Evolutionary conservation across 2,797 vertebrate species (phyloP).

Genomic region (Sebastiscus tertius): DNA sequence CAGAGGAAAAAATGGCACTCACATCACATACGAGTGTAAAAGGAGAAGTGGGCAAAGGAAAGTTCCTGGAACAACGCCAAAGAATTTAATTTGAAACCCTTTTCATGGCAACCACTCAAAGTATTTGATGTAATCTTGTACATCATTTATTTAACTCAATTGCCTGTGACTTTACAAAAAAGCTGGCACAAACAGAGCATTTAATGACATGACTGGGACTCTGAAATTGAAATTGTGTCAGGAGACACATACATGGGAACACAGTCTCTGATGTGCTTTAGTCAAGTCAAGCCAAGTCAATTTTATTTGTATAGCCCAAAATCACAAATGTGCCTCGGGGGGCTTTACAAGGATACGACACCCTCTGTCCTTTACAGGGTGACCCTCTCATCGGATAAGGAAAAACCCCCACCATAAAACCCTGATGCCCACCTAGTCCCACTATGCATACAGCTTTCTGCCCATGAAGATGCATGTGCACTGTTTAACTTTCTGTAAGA

Average conservation of each 20-base stretch:
- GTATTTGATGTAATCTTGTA: conserved; percentile 12
- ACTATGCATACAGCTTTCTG: neutral
- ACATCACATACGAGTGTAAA: conserved; percentile 21
- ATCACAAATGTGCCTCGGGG: too few species aligned
- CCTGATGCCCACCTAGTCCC: neutral
- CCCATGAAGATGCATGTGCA: neutral
- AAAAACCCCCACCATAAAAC: too few species aligned
- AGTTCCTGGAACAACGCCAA: conserved; percentile 42
- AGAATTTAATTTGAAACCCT: conserved; percentile 42
- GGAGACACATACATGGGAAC: neutral
- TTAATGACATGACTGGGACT: neutral
- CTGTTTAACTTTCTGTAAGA: neutral
- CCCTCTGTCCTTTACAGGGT: too few species aligned
- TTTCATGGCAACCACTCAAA: conserved; percentile 1
- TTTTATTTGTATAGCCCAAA: too few species aligned
- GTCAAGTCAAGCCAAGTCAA: too few species aligned
- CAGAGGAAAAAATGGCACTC: conserved; percentile 34
- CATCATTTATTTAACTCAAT: conserved; percentile 23
- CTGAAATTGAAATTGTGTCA: neutral
- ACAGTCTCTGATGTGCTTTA: neutral
- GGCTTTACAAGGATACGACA: too few species aligned
- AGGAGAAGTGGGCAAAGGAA: conserved; percentile 11
- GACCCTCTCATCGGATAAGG: too few species aligned
- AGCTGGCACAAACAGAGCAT: neutral
- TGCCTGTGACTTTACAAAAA: conserved; percentile 22